Base-by-base conservation (phyloP, 2,113 vertebrate genomes). In the Clupea harengus region DNA sequence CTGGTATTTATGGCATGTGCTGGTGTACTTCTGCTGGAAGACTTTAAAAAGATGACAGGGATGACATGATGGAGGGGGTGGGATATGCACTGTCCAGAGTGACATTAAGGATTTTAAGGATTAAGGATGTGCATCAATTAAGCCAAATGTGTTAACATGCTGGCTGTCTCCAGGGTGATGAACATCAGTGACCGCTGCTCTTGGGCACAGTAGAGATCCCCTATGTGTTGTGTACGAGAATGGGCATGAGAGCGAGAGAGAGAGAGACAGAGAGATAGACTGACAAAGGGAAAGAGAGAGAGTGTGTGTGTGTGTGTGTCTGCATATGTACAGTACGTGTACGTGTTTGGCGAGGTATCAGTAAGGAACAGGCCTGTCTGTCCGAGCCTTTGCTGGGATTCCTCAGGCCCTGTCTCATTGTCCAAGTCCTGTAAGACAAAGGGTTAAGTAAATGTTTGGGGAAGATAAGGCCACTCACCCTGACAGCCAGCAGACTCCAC, bases 401-500 rank as follows among this genome's bases (percentile, higher is more conserved):
- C 93, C 84, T 88, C n/a, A 82, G 90, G 91, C 82, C 88, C 81
- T 87, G 88, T 90, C 91, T 94, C 90, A 95, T 95, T 96, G 94
- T 96, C 95, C 90, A 87, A 47, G 85, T 88, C 88, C 95, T 93
- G 93, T 93, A 94, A 95, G 96, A 96, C 93, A 95, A 96, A 96
- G 95, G 95, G 95, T 96, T 95, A 96, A 97, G 95, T 95, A 95
- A 95, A 97, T 94, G 90, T 96, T 95, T 96, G 93, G 94, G 92
- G 92, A 95, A 95, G 96, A 96, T 94, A 95, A 96, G 95, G 91
- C 92, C 93, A 92, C 92, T 94, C 95, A 94, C 91, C 88, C 93
- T 95, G 96, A 96, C 95, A 95, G 95, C 92, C 95, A 94, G 93
- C 95, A 95, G 96, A 92, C 95, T 95, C 95, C 94, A 91, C 91